Evolutionary conservation across 2,113 vertebrate species (phyloP).

Genomic region (Pantherophis guttatus): DNA sequence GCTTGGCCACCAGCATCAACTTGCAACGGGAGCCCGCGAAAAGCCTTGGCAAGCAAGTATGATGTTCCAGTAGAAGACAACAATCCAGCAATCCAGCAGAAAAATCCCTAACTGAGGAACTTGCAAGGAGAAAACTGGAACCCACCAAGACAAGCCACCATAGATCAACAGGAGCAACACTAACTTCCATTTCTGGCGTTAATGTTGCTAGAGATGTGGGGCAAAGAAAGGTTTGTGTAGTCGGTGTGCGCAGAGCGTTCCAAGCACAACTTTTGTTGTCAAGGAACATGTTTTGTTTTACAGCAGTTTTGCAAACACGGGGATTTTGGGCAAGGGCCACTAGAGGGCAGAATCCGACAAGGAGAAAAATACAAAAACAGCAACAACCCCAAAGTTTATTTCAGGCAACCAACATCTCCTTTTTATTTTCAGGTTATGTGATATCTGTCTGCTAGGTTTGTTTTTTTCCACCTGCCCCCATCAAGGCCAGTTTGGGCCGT

Average conservation of each 20-base stretch:
- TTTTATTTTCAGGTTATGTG: neutral
- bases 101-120: neutral
- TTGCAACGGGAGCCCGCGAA: neutral
- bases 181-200: neutral
- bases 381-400: neutral
- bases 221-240: neutral
- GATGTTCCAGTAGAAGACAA: neutral
- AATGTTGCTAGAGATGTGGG: neutral
- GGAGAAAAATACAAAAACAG: neutral
- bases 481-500: too few relatives aligned
- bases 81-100: neutral
- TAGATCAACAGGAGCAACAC: neutral
- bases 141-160: neutral
- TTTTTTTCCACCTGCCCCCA: neutral
- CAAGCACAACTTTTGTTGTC: fast-evolving
- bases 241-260: neutral
- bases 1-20: neutral
- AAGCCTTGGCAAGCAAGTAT: neutral
- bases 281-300: neutral
- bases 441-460: neutral
- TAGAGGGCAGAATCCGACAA: slow-evolving; percentile 1
- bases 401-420: neutral
- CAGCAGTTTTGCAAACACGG: neutral
- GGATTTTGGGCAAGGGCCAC: neutral
- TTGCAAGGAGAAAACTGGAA: neutral